Evolutionary conservation across 2,113 vertebrate species (phyloP).

Genomic region (Notechis scutatus): DNA sequence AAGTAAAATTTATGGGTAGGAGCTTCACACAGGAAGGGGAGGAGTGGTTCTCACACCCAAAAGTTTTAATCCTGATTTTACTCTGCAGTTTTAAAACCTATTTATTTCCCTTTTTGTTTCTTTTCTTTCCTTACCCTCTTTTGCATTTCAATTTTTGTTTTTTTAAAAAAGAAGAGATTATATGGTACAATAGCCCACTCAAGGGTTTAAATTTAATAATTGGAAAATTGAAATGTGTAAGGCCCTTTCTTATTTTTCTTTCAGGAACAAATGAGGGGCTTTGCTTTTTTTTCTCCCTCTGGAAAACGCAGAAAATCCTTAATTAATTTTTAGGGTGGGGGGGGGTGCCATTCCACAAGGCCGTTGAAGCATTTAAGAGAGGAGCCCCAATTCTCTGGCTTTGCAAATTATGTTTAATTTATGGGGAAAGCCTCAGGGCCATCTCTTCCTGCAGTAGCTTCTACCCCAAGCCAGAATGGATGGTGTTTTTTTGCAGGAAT

Average conservation of each 20-base stretch:
- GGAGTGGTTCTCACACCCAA: neutral
- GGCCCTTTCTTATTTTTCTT: neutral
- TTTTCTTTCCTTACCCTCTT: neutral
- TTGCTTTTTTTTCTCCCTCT: constrained; percentile 42
- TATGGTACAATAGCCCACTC: neutral
- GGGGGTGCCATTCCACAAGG: neutral
- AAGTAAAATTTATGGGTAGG: neutral
- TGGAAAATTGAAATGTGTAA: neutral
- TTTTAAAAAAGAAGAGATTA: neutral
- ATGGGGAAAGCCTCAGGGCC: neutral
- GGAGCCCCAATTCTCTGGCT: neutral
- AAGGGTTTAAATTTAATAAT: neutral
- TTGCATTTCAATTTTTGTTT: neutral
- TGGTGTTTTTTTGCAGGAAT: neutral
- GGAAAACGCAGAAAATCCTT: constrained; percentile 47
- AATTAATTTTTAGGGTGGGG: neutral
- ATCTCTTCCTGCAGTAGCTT: neutral
- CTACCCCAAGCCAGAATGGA: neutral
- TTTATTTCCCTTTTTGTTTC: neutral
- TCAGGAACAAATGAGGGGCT: constrained; percentile 16
- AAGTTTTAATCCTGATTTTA: neutral
- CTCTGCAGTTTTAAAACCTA: neutral
- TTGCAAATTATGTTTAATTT: neutral
- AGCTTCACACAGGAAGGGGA: neutral
- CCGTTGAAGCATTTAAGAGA: neutral